These are phyloP conservation scores for Cyphomyrus plagiostoma DNA, from an alignment of 2,113 vertebrate species.

Conservation along the genomic window DNA sequence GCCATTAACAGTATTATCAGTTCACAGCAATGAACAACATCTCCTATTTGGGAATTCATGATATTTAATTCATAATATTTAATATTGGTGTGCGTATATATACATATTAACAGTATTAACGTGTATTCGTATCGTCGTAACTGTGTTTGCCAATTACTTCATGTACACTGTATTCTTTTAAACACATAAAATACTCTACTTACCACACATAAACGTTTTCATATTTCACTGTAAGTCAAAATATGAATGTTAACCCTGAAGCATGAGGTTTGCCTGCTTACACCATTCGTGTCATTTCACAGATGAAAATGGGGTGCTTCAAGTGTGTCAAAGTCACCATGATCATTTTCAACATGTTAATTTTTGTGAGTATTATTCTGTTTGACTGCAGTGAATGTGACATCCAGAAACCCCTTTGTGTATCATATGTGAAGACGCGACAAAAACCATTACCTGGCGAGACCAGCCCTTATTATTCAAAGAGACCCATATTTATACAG, in stretches of 20 bases:
- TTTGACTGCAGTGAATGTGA: neutral
- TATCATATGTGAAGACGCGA: neutral
- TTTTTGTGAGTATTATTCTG: constrained; percentile 74
- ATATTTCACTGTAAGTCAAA: neutral
- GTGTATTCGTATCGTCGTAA: neutral
- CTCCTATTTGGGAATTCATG: neutral
- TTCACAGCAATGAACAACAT: neutral
- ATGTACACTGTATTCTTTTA: neutral
- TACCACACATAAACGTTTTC: neutral
- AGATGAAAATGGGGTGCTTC: constrained; percentile 78
- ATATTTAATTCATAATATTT: too few species aligned
- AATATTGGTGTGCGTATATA: too few species aligned
- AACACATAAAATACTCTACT: neutral
- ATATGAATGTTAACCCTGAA: neutral
- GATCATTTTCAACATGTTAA: constrained; percentile 77
- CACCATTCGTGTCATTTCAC: constrained; percentile 34
- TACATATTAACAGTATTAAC: too few species aligned
- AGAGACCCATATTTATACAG: neutral
- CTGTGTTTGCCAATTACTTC: neutral
- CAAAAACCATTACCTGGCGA: neutral
- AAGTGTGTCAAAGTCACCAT: constrained; percentile 77
- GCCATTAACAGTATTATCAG: neutral
- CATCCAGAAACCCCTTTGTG: neutral
- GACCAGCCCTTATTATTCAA: neutral
- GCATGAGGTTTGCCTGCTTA: neutral